Evolutionary conservation across 1,140 invertebrate species (phyloP).

Genomic region (Bradysia coprophila): DNA sequence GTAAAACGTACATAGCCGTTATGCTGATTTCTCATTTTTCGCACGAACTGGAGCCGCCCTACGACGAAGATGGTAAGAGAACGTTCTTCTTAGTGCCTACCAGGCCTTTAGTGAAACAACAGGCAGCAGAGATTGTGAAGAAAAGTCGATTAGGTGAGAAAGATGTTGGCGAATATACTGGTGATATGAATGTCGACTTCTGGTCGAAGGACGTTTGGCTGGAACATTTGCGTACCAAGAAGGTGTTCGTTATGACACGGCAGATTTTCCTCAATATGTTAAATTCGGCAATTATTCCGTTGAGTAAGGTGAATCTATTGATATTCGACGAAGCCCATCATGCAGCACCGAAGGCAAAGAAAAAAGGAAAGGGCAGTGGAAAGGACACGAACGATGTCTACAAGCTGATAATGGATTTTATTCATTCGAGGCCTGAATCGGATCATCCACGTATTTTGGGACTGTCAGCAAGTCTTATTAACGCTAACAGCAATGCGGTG

Average conservation of each 20-base stretch:
- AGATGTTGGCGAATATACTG: not conserved
- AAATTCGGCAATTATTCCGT: not conserved
- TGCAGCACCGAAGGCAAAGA: too few relatives aligned
- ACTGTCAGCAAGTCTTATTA: too few relatives aligned
- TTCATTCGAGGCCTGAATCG: too few relatives aligned
- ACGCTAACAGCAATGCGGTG: too few relatives aligned
- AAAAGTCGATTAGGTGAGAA: too few relatives aligned
- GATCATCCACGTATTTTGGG: too few relatives aligned
- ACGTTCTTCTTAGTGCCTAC: not conserved
- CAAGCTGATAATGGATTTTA: too few relatives aligned
- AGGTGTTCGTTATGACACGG: not conserved
- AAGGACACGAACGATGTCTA: too few relatives aligned
- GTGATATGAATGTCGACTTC: not conserved
- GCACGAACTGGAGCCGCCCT: not conserved
- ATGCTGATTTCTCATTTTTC: slow-evolving; percentile 1
- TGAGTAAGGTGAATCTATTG: not conserved
- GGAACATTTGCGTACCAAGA: not conserved
- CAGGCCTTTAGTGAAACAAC: not conserved
- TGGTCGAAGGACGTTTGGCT: not conserved
- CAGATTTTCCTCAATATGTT: not conserved
- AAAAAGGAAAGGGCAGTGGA: too few relatives aligned
- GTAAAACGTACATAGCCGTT: too few relatives aligned
- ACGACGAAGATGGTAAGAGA: not conserved
- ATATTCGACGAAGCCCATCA: slow-evolving; percentile 2
- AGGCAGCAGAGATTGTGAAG: not conserved